Evolutionary conservation across 2,888 invertebrate genomes (phyloP), one percentile per base, ranked within the genome.

Genomic region (Eupithecia vulgata): DNA sequence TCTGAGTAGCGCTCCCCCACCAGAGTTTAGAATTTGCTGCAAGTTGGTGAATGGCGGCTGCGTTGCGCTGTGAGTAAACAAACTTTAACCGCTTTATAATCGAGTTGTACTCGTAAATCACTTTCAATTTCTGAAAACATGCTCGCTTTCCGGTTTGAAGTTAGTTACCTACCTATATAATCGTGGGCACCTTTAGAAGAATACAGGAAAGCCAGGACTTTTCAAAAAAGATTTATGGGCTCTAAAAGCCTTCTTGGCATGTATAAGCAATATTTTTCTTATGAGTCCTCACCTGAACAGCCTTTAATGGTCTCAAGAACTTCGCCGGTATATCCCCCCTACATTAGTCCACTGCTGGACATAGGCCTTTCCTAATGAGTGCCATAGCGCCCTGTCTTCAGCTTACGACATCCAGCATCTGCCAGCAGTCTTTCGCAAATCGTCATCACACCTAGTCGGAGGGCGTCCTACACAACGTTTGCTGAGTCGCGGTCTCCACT

Each of bases 111-210:
- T 15, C 42, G 37, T 45, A 59, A 42, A 70, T 65, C 70, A 71
- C 74, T 74, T 65, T 74, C 74, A 68, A 71, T 71, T 71, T 68
- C 71, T 45, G 37, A 48, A 48, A 68, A 70, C 42, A 61, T 17
- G 62, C n/a, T 25, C 15, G 17, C 66, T 72, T 66, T 69, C 66
- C 72, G 57, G 42, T 52, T 59, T 66, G 10, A 65, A 34, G 61
- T 61, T 7, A 61, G n/a, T n/a, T 64, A n/a, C 30, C 30, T 42
- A 42, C 42, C 42, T 4, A 42, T 42, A 62, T 35, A n/a, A n/a
- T n/a, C 17, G 35, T 35, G 35, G 61, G 21, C 61, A n/a, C n/a
- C 21, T 52, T 21, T 52, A 21, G 52, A 52, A 21, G 12, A 52
- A 21, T n/a, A 17, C 48, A n/a, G 48, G 48, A 48, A 48, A 8